These are phyloP conservation scores for Probosciger aterrimus DNA, from an alignment of 2,113 vertebrate genomes.

Conservation along the genomic window DNA sequence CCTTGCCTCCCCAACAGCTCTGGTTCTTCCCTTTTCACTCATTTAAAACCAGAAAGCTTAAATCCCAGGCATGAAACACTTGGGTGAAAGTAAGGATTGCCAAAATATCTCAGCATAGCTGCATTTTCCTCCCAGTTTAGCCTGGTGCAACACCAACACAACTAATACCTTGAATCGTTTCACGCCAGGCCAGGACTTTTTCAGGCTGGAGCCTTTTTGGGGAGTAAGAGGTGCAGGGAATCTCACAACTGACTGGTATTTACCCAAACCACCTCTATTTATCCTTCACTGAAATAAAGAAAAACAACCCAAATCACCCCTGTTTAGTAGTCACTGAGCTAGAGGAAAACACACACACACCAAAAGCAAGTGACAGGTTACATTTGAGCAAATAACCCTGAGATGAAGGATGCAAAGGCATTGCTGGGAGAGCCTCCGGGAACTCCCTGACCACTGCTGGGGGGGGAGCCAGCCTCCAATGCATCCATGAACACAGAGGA, in stretches of 20 bases:
- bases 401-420: background rate
- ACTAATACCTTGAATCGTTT: background rate
- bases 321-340: background rate
- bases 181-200: background rate
- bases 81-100: background rate
- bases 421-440: background rate
- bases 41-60: background rate
- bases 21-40: background rate
- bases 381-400: fast-evolving
- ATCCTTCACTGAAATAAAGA: background rate
- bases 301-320: background rate
- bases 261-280: background rate
- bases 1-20: background rate
- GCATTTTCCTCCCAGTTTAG: background rate
- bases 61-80: background rate
- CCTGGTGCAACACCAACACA: background rate
- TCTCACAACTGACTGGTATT: background rate
- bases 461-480: background rate
- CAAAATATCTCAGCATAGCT: background rate
- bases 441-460: background rate
- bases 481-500: background rate
- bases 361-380: background rate
- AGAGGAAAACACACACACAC: background rate
- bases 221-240: background rate
- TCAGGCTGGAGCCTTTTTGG: background rate